These are phyloP conservation scores for Pachypeltis micranthus DNA, from an alignment of 1,140 invertebrate species.

Conservation along the genomic window DNA sequence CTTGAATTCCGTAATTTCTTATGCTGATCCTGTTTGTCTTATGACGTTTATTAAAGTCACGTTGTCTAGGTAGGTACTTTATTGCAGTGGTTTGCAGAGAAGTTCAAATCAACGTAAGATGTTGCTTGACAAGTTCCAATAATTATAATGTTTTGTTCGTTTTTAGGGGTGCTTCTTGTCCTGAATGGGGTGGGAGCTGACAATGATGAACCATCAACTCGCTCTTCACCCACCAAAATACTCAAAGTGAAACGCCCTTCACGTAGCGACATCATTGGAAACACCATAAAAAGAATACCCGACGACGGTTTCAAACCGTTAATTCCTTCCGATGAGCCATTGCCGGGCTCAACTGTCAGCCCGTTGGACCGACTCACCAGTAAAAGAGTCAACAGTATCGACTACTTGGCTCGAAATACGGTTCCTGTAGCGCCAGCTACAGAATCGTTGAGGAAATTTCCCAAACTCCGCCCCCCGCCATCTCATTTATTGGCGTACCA, in stretches of 20 bases:
- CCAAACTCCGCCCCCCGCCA: background rate
- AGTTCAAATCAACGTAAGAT: background rate
- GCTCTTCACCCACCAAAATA: background rate
- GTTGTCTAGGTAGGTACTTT: too few species aligned
- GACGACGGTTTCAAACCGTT: background rate
- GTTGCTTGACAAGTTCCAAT: background rate
- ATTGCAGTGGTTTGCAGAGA: too few species aligned
- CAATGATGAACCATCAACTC: background rate
- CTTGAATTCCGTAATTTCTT: background rate
- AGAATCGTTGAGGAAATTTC: background rate
- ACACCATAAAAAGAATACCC: background rate
- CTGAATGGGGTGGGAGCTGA: background rate
- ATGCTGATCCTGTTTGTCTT: background rate
- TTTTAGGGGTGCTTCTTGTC: slow-evolving; percentile 8
- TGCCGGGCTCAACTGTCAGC: background rate
- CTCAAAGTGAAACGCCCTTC: background rate
- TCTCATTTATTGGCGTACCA: background rate
- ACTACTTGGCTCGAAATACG: slow-evolving; percentile 1
- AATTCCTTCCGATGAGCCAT: background rate
- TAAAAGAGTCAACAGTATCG: background rate
- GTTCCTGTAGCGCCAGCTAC: slow-evolving; percentile 1
- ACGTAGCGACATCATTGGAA: background rate
- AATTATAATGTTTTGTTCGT: background rate
- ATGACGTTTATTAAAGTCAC: background rate
- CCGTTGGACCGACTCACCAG: background rate